phyloP scores from a whole-genome alignment of 2,888 invertebrate species.

The Choristoneura rosaceana region DNA sequence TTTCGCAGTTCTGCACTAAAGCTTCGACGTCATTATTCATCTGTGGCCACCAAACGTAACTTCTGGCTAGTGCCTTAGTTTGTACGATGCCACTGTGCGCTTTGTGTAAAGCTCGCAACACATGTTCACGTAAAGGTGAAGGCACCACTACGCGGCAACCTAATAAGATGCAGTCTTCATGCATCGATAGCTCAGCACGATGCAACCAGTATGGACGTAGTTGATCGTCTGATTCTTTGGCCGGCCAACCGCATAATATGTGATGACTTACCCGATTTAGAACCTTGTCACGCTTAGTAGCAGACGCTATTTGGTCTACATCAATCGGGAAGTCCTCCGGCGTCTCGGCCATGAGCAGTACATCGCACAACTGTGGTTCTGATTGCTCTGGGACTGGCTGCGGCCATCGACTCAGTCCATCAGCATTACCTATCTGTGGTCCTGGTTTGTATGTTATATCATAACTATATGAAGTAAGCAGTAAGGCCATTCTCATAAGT shows the following conservation, averaged over 20 bases:
- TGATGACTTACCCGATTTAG: no score
- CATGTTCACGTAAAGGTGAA: slow-evolving; percentile 2
- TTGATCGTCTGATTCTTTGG: slow-evolving; percentile 3
- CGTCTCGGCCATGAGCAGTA: slow-evolving; percentile 2
- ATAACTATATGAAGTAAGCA: no score
- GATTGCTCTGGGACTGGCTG: slow-evolving; percentile 1
- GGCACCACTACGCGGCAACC: slow-evolving; percentile 34
- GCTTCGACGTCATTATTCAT: no score
- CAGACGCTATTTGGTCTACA: no score
- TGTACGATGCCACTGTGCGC: slow-evolving; percentile 39
- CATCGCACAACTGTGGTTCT: slow-evolving; percentile 14
- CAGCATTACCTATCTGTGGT: background rate
- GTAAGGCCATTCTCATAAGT: no score
- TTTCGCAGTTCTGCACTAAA: background rate
- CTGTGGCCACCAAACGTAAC: slow-evolving; percentile 8
- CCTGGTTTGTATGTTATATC: slow-evolving; percentile 9
- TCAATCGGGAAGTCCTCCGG: no score
- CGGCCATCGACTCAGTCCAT: slow-evolving; percentile 8
- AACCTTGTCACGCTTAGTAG: no score
- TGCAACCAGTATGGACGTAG: slow-evolving; percentile 8
- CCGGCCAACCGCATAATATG: no score
- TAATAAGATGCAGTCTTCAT: slow-evolving; percentile 38
- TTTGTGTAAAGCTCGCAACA: slow-evolving; percentile 27
- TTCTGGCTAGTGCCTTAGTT: slow-evolving; percentile 36
- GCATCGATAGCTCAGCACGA: slow-evolving; percentile 4